phyloP scores from a whole-genome alignment of 2,888 invertebrate species.

The Cremastobaeus sp. region DNA sequence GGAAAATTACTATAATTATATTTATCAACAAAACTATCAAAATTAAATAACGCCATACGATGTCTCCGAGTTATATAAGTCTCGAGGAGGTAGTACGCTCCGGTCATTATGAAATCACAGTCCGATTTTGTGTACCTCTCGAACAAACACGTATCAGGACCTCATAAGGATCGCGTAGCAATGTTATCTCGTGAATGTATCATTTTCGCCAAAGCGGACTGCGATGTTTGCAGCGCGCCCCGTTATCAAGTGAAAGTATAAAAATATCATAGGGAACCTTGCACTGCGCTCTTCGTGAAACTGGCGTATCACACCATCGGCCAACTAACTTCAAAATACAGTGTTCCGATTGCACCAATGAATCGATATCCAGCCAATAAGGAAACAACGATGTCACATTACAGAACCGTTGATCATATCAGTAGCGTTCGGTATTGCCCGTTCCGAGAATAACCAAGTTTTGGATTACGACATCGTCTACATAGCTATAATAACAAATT shows the following conservation, averaged over 20 bases:
- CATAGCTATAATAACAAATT: not conserved
- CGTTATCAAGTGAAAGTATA: slow-evolving; percentile 46
- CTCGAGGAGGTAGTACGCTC: slow-evolving; percentile 28
- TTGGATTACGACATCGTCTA: slow-evolving; percentile 8
- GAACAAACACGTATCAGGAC: slow-evolving; percentile 49
- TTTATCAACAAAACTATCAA: slow-evolving; percentile 49
- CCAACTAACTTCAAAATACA: slow-evolving; percentile 8
- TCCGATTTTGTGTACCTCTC: slow-evolving; percentile 53
- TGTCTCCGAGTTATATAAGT: slow-evolving; percentile 34
- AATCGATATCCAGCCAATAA: slow-evolving; percentile 32
- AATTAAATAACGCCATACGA: slow-evolving; percentile 39
- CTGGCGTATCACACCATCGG: slow-evolving; percentile 11
- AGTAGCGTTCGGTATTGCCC: slow-evolving; percentile 3
- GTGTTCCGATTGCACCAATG: slow-evolving; percentile 13
- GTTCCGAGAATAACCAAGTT: slow-evolving; percentile 15
- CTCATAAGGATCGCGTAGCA: slow-evolving; percentile 34
- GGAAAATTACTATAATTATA: slow-evolving; percentile 35
- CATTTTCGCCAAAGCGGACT: slow-evolving; percentile 24
- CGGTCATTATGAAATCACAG: slow-evolving; percentile 45
- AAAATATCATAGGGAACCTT: slow-evolving; percentile 30
- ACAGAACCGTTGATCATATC: slow-evolving; percentile 32
- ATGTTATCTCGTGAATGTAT: slow-evolving; percentile 30
- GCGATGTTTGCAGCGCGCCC: slow-evolving; percentile 10
- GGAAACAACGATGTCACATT: slow-evolving; percentile 30
- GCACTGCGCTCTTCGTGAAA: slow-evolving; percentile 20